phyloP scores from a whole-genome alignment of 2,888 invertebrate genomes.

The Bimastos eiseni region DNA sequence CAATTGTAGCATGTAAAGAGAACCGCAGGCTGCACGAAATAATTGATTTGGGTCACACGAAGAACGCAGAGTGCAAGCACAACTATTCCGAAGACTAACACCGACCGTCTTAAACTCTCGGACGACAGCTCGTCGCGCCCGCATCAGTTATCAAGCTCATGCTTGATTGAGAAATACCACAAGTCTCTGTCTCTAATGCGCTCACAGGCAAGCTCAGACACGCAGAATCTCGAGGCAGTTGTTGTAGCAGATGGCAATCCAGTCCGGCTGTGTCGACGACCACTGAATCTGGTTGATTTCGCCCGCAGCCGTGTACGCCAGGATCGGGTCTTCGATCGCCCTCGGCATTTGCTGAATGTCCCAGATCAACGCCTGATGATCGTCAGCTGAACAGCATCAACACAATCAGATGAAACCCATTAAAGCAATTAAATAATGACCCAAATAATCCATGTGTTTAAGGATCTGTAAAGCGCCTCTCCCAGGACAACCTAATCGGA shows the following conservation, averaged over 20 bases:
- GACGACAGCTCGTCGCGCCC: not conserved
- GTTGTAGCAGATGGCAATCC: constrained; percentile 99
- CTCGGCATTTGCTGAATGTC: constrained; percentile 99
- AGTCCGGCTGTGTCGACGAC: constrained; percentile 99
- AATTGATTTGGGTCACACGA: not conserved
- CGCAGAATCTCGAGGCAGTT: constrained; percentile 94
- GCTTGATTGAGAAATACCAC: not conserved
- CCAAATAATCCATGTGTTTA: too few relatives aligned
- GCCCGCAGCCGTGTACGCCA: constrained; percentile 92
- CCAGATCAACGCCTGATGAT: constrained; percentile 99
- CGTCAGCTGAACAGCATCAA: constrained; percentile 76
- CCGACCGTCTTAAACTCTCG: not conserved
- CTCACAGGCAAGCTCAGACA: constrained; percentile 68
- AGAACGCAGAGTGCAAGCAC: constrained; percentile 5
- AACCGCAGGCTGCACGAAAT: not conserved
- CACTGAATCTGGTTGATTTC: constrained; percentile 99
- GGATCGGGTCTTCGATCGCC: constrained; percentile 97
- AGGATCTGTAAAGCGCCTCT: too few relatives aligned
- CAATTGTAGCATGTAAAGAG: not conserved
- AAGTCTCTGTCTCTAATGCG: not conserved
- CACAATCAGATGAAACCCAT: too few relatives aligned
- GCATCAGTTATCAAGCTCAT: not conserved
- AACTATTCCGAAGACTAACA: not conserved
- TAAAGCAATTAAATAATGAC: too few relatives aligned
- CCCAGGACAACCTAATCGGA: too few relatives aligned